Evolutionary conservation across 2,113 vertebrate genomes (phyloP).

Genomic region (Semnornis frantzii): DNA sequence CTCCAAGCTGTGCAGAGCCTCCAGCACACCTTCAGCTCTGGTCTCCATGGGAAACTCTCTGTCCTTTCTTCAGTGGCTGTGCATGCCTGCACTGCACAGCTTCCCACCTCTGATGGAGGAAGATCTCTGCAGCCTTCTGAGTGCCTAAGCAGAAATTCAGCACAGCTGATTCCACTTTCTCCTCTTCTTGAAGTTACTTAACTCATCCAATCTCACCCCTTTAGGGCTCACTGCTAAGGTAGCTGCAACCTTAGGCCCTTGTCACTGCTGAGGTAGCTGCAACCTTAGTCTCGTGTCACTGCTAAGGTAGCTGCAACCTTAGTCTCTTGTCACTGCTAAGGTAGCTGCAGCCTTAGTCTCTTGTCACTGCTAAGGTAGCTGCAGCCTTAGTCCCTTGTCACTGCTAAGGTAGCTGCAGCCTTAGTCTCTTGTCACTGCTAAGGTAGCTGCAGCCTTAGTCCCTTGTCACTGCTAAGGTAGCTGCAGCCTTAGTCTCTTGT

Average conservation of each 20-base stretch:
- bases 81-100: neutral
- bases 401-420: accelerated
- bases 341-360: neutral
- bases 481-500: neutral
- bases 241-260: neutral
- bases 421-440: neutral
- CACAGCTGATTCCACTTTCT: neutral
- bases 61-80: too few species aligned
- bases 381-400: too few species aligned
- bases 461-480: accelerated
- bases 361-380: accelerated
- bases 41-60: neutral
- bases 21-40: neutral
- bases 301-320: accelerated
- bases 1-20: neutral
- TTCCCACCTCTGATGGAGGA: neutral
- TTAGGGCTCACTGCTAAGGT: accelerated
- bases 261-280: accelerated
- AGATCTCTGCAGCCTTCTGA: neutral
- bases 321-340: accelerated
- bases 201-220: neutral
- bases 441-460: accelerated
- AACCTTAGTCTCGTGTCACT: neutral
- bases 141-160: neutral
- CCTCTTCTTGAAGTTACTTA: neutral